Percentiles rank a stretch among this genome's conserved stretches.
These are phyloP conservation scores for Hydroisotoma schaefferi DNA, from an alignment of 2,888 invertebrate genomes.

Conservation along the genomic window DNA sequence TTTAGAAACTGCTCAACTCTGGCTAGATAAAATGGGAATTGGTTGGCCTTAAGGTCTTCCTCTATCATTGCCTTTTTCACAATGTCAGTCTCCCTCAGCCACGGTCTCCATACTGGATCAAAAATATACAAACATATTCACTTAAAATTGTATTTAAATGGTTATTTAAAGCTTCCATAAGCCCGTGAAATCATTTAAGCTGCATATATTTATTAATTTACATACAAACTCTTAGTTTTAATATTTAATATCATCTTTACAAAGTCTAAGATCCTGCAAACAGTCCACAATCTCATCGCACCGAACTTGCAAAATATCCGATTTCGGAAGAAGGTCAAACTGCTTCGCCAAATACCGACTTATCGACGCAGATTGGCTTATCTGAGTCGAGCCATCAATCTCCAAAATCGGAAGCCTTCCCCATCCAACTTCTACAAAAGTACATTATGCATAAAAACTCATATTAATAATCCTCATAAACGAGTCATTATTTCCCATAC, in stretches of 20 bases:
- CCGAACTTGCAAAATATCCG: slow-evolving; percentile 58
- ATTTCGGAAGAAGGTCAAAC: slow-evolving; percentile 57
- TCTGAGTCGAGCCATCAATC: slow-evolving; percentile 58
- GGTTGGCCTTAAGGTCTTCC: slow-evolving; percentile 57
- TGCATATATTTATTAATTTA: too few species aligned
- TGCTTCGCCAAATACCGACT: slow-evolving; percentile 59
- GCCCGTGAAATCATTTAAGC: too few species aligned
- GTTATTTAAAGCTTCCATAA: too few species aligned
- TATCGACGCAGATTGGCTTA: slow-evolving; percentile 59
- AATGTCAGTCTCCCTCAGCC: slow-evolving; percentile 57
- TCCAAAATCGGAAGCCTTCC: slow-evolving; percentile 58
- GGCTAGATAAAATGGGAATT: slow-evolving; percentile 58
- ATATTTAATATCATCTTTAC: too few species aligned
- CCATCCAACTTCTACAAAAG: slow-evolving; percentile 32
- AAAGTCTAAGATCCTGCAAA: slow-evolving; percentile 58
- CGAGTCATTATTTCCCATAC: neutral
- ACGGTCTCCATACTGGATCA: slow-evolving; percentile 54
- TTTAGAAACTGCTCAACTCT: slow-evolving; percentile 59
- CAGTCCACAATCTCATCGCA: slow-evolving; percentile 60
- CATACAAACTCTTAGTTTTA: too few species aligned
- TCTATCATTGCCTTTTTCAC: slow-evolving; percentile 59
- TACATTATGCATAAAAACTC: neutral
- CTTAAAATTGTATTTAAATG: neutral
- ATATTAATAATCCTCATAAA: neutral
- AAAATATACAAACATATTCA: neutral